These are phyloP conservation scores for Lepisosteus oculatus DNA, from an alignment of 2,113 vertebrate species.

Conservation along the genomic window DNA sequence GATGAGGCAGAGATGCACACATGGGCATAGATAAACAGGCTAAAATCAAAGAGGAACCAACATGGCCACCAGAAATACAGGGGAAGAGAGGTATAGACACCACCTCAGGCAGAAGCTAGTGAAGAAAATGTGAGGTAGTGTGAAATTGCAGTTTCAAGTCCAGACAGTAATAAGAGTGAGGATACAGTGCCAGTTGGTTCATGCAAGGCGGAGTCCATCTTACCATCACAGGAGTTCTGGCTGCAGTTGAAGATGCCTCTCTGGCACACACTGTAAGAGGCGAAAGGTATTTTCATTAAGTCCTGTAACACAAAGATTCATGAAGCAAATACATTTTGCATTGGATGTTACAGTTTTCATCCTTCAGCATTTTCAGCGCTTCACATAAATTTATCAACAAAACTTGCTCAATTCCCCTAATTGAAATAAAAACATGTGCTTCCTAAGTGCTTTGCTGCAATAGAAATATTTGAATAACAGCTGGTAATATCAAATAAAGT, in stretches of 20 bases:
- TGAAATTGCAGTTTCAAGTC: neutral
- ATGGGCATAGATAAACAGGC: neutral
- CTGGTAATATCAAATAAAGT: too few species aligned
- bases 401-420: too few species aligned
- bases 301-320: too few species aligned
- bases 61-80: neutral
- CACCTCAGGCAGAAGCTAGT: neutral
- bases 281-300: too few species aligned
- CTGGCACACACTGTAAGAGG: constrained; percentile 59
- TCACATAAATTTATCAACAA: too few species aligned
- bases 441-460: too few species aligned
- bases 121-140: neutral
- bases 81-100: neutral
- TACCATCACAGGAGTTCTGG: constrained; percentile 65
- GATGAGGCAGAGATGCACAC: neutral
- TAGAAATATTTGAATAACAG: too few species aligned
- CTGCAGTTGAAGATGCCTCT: constrained; percentile 71
- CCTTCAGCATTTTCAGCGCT: too few species aligned
- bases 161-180: neutral
- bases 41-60: too few species aligned
- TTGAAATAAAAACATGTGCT: too few species aligned
- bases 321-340: too few species aligned
- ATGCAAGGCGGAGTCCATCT: constrained; percentile 35
- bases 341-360: too few species aligned
- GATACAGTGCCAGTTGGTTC: neutral